These are phyloP conservation scores for Psilopsiagon aurifrons DNA, from an alignment of 2,113 vertebrate species.

Conservation along the genomic window DNA sequence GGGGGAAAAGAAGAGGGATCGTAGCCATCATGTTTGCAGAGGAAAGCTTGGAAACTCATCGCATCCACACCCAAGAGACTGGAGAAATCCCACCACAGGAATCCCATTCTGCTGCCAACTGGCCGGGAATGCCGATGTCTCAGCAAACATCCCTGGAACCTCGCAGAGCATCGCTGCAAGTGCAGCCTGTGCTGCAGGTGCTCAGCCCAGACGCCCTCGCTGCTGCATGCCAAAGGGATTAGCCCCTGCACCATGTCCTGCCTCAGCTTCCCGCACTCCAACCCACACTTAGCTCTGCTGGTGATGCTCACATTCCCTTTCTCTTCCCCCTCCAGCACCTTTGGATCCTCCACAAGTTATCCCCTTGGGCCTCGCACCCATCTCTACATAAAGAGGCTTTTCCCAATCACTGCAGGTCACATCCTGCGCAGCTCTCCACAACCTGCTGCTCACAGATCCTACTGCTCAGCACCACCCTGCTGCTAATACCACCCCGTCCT, in stretches of 20 bases:
- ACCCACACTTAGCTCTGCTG: fast-evolving
- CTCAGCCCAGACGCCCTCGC: not conserved
- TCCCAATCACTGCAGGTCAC: not conserved
- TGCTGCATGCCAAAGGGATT: fast-evolving
- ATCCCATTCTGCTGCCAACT: slow-evolving; percentile 1
- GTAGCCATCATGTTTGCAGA: not conserved
- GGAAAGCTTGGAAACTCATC: not conserved
- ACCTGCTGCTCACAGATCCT: not conserved
- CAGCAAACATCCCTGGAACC: fast-evolving
- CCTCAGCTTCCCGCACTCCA: not conserved
- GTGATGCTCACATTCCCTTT: not conserved
- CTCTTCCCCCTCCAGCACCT: fast-evolving
- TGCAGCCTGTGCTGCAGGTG: not conserved
- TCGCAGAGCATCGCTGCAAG: not conserved
- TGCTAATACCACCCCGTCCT: not conserved
- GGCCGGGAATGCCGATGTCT: slow-evolving; percentile 3
- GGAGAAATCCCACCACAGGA: slow-evolving; percentile 48
- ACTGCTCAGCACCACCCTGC: not conserved
- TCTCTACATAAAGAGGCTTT: not conserved
- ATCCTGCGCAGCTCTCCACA: not conserved
- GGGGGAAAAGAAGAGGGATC: not conserved
- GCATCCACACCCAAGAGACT: not conserved
- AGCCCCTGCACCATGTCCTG: fast-evolving
- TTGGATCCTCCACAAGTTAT: not conserved
- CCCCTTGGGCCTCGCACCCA: fast-evolving